Base-by-base conservation (phyloP, 1,140 invertebrate genomes). In the Aphaenogaster ashmeadi region DNA sequence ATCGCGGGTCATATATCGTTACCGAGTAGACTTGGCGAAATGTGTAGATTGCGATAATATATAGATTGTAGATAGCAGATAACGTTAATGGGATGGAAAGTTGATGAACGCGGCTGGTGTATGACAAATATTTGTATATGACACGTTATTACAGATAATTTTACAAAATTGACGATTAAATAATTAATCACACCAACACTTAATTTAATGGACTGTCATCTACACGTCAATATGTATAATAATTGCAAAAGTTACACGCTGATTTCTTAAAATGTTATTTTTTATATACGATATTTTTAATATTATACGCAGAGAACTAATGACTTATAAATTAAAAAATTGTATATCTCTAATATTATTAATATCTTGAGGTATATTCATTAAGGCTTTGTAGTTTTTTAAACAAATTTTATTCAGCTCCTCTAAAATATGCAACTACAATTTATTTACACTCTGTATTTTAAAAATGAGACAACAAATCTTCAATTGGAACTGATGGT, bases 391-490 rank as follows among this genome's bases (percentile, higher is more conserved):
- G 2, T 58, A 0, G 15, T 27, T 44, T 5, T 27, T 56, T 38
- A 11, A 41, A 56, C 8, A 1, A 58, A 41, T 54, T 54, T 38
- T 54, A 18, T 36, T 72, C 27, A 36, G 7, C 4, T 9, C 5
- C 2, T 72, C 6, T 33, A n/a, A n/a, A 52, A 33, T 71, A 5
- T 41, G 6, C 27, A 74, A 8, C 0, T 38, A 38, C 38, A 72
- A 38, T 54, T 74, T 56, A 72, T 54, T 71, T 72, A 72, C 13
- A 50, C 13, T 69, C 3, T 27, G 2, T 9, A 71, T 33, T 72
- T 72, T 52, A 18, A 72, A 21, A n/a, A 54, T 38, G 27, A 74
- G 2, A 38, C n/a, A 21, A 5, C 4, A 27, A 27, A 72, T 33
- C 36, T 66, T 38, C 38, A 74, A 54, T 21, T 1, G 18, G 33